Evolutionary conservation across 2,888 invertebrate species (phyloP), one percentile per base, ranked within the genome.

Genomic region (Cerceris ruficornis): DNA sequence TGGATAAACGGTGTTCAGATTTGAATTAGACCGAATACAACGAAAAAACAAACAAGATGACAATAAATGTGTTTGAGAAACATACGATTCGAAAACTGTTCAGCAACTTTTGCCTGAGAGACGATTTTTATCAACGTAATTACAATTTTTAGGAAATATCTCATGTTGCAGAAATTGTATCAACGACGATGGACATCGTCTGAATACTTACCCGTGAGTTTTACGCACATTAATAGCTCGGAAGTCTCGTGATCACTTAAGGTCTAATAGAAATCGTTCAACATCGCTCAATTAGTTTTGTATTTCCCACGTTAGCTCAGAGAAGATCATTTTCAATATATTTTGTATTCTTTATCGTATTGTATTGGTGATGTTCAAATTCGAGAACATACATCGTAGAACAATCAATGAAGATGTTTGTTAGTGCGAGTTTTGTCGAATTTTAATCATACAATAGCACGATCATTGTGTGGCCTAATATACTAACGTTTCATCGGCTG

Each of bases 321-420:
- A 66, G 17, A 17, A 50, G n/a, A 75, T 66, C 39, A 17, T 69
- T 60, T 74, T 65, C 50, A 49, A 65, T 60, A 58, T 68, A 75
- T 75, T 77, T 77, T 75, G 9, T 55, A 70, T 70, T 41, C 42
- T 7, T 50, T 59, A 15, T 39, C 14, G 39, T 58, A 57, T 17
- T 9, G 42, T 15, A 41, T 41, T 17, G 55, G 17, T 55, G 17
- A 55, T 8, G 7, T 9, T 17, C 7, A 7, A 17, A 28, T 6
- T 55, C 28, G 7, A 55, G 17, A 17, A 55, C 15, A 55, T 11
- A 17, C 46, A 46, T 50, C 50, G 13, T 11, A n/a, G 5, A 50
- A 50, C 50, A n/a, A 11, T 50, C n/a, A 50, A 50, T 11, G 46
- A 46, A 46, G 9, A 11, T 46, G 46, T 28, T 28, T 28, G 28